Base-by-base conservation (phyloP, 2,888 invertebrate genomes). In the Allophyes oxyacanthae region DNA sequence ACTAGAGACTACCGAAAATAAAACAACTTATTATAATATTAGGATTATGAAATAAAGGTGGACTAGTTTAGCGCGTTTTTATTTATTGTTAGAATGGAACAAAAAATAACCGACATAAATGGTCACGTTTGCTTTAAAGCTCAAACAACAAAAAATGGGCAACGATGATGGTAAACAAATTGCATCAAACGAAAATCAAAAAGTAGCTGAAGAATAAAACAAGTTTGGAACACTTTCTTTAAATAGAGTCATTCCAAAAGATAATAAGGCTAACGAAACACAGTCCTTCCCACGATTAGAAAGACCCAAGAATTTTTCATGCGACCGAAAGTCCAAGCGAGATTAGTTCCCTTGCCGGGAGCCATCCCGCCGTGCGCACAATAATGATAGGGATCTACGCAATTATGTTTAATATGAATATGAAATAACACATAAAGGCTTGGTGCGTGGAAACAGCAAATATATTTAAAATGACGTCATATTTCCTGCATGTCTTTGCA, bases 331-430 rank as follows among this genome's bases (percentile, higher is more conserved):
- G 74, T 79, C 78, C 72, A 74, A 72, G 66, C 58, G 70, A 78
- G 78, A 81, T 78, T 78, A 79, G 79, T 75, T 77, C 78, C 80
- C 79, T 82, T 62, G 89, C 90, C 90, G 85, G 89, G 88, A 91
- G 91, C 87, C 78, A 89, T 85, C 89, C 84, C 73, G 84, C 83
- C 77, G 78, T 78, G 77, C 74, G 71, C 81, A 84, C 83, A 81
- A 82, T 91, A 90, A 92, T 91, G 89, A 92, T 91, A 90, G 87
- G 86, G 85, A 91, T 90, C 88, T 85, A 75, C 81, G 86, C 84
- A 89, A 92, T 91, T 90, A 90, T 81, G 43, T 84, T 82, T 76
- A 68, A 75, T 81, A 87, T 88, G 83, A 86, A 74, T 81, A 87
- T 88, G 83, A 86, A 74, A 85, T 81, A 83, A 87, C 79, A 84